Percentiles rank a stretch among this genome's conserved stretches.
These are phyloP conservation scores for Hemaris fuciformis DNA, from an alignment of 2,888 invertebrate species.

Conservation along the genomic window DNA sequence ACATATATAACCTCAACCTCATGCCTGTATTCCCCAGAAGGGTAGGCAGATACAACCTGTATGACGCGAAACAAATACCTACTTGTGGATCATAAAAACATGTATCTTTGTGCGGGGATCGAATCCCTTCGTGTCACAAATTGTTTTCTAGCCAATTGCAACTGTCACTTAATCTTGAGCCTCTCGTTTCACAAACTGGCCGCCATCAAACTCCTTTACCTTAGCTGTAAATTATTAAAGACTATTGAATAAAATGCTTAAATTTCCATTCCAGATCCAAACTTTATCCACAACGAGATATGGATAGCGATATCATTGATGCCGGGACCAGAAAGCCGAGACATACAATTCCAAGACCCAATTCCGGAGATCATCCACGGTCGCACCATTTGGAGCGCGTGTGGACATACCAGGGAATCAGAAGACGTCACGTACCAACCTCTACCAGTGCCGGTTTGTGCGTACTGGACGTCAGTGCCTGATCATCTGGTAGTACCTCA, in stretches of 20 bases:
- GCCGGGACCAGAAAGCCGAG: slow-evolving; percentile 64
- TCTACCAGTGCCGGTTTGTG: slow-evolving; percentile 61
- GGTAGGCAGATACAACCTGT: too few species aligned
- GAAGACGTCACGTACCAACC: slow-evolving; percentile 68
- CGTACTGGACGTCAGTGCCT: slow-evolving; percentile 74
- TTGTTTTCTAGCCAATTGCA: too few species aligned
- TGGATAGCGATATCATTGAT: slow-evolving; percentile 71
- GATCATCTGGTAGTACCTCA: slow-evolving; percentile 73
- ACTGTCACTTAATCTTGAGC: too few species aligned
- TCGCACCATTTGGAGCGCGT: slow-evolving; percentile 61
- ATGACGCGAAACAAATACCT: too few species aligned
- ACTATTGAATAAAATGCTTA: background rate
- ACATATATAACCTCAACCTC: too few species aligned
- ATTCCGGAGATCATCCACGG: slow-evolving; percentile 62
- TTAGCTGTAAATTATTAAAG: too few species aligned
- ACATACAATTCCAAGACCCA: slow-evolving; percentile 62
- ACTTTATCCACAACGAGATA: slow-evolving; percentile 67
- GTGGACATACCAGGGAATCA: slow-evolving; percentile 64
- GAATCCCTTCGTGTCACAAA: too few species aligned
- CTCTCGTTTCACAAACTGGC: too few species aligned
- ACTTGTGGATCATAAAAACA: too few species aligned
- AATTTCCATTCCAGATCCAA: slow-evolving; percentile 57
- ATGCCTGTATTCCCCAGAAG: too few species aligned
- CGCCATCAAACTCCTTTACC: too few species aligned
- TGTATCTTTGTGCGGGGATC: too few species aligned